A percentile compares a stretch with the other conserved stretches of the same genome.
Conservation (phyloP, 2,113 vertebrate species). For the Nestor notabilis region DNA sequence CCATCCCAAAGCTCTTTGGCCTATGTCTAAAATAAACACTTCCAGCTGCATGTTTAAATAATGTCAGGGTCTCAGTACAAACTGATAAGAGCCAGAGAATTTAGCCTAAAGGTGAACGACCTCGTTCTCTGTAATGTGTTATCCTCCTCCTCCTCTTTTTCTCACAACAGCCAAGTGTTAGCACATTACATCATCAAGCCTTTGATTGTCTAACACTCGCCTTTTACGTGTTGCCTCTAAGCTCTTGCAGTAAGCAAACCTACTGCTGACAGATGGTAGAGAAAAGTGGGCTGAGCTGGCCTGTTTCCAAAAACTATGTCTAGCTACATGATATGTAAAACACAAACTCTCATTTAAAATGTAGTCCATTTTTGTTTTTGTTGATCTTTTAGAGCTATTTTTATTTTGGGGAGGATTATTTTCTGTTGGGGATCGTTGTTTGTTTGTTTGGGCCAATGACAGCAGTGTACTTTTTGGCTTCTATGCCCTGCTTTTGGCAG, state of each 20-base stretch:
- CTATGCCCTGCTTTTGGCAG: conserved; percentile 66
- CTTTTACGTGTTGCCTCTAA: conserved; percentile 50
- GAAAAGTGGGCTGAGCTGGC: conserved; percentile 69
- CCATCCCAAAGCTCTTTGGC: neutral
- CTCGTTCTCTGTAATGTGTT: neutral
- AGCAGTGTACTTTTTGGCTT: conserved; percentile 58
- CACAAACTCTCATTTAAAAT: conserved; percentile 50
- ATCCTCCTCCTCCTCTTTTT: conserved; percentile 36
- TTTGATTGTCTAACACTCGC: conserved; percentile 76
- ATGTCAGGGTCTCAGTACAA: neutral
- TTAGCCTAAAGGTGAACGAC: neutral
- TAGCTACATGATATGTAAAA: conserved; percentile 56
- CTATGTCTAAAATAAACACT: conserved; percentile 22
- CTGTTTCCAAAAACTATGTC: conserved; percentile 71
- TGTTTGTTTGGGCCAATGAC: conserved; percentile 67
- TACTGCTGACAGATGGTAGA: conserved; percentile 76
- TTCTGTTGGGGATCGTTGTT: conserved; percentile 40
- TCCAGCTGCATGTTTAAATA: neutral
- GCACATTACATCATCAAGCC: conserved; percentile 48
- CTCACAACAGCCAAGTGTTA: conserved; percentile 49
- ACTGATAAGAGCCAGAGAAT: conserved; percentile 1
- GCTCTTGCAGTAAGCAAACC: conserved; percentile 68
- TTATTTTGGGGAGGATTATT: conserved; percentile 7
- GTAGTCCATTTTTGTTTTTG: conserved; percentile 37
- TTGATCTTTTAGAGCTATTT: conserved; percentile 55